Percentiles rank a stretch among this genome's conserved stretches.
phyloP scores from a whole-genome alignment of 2,888 invertebrate species.

The Xiphydria camelus region DNA sequence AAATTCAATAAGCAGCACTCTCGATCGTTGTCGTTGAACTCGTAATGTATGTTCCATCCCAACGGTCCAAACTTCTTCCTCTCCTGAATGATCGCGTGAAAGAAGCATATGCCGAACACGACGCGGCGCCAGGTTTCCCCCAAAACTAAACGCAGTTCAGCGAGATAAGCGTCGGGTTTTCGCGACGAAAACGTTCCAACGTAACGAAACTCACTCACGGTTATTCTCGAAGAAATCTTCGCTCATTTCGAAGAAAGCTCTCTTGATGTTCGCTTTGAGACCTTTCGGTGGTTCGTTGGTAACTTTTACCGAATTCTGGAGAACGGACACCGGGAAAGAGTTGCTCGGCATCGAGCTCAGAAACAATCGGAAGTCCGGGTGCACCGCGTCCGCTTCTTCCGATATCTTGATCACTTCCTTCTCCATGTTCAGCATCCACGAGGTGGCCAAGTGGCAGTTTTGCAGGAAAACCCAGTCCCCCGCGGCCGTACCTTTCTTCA shows the following conservation, averaged over 20 bases:
- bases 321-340: conserved; percentile 85
- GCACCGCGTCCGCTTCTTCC: conserved; percentile 67
- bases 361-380: conserved; percentile 78
- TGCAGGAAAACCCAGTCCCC: conserved; percentile 90
- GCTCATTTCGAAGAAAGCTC: conserved; percentile 78
- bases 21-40: conserved; percentile 91
- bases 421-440: conserved; percentile 89
- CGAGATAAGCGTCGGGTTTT: neutral
- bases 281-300: conserved; percentile 95
- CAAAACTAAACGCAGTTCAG: conserved; percentile 58
- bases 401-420: conserved; percentile 73
- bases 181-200: too few species aligned
- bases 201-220: conserved; percentile 59
- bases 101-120: conserved; percentile 85
- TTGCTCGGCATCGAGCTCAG: conserved; percentile 88
- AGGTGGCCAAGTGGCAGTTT: conserved; percentile 91
- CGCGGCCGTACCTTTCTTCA: conserved; percentile 68
- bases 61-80: conserved; percentile 88
- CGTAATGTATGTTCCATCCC: conserved; percentile 93
- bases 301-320: conserved; percentile 92
- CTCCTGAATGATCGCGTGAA: conserved; percentile 92
- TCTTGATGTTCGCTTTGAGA: conserved; percentile 82
- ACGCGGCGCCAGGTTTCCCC: conserved; percentile 73
- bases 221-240: conserved; percentile 81
- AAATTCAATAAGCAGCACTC: conserved; percentile 86